Evolutionary conservation across 2,113 vertebrate species (phyloP), one percentile per base, ranked within the genome.

Genomic region (Promerops cafer): DNA sequence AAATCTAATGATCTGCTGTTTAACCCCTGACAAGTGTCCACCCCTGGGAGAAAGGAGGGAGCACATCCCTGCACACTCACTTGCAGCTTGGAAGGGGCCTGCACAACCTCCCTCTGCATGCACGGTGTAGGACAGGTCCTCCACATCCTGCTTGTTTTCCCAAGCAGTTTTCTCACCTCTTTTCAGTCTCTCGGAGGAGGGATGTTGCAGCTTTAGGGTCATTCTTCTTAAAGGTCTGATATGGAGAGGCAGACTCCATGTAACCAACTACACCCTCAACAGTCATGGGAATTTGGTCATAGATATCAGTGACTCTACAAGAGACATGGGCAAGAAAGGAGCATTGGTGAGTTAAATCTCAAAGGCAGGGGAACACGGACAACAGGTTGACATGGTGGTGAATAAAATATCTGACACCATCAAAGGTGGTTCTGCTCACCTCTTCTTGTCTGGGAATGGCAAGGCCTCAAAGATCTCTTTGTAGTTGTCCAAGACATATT

Each of bases 371-470:
- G 22, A 79, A n/a, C 44, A 59, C 11, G 2, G 35, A 14, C 14
- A n/a, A 35, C 11, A 66, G 37, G 28, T 0, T 39, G 44, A 47
- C 8, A 4, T 4, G 30, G 30, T 24, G 22, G 16, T 12, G 10
- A 71, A 45, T 60, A 40, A 56, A 50, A 39, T 23, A 22, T 9
- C 22, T 10, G 24, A 53, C 47, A 37, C 40, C 22, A 61, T 53
- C 63, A 44, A 33, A 28, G 35, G 50, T 28, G n/a, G 27, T 50
- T 80, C 37, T 49, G 61, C 98, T 98, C 96, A 99, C 98, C 98
- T 98, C 94, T 98, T 97, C 83, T 99, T 99, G 78, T 98, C 97
- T 60, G 97, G 85, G 84, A 98, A 98, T 0, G 97, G 95, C 52
- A 98, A 75, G 42, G 98, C 94, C 42, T 97, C 92, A 33, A 97